These are phyloP conservation scores for Galaxias olidus DNA, from an alignment of 2,797 vertebrate species.

Conservation along the genomic window DNA sequence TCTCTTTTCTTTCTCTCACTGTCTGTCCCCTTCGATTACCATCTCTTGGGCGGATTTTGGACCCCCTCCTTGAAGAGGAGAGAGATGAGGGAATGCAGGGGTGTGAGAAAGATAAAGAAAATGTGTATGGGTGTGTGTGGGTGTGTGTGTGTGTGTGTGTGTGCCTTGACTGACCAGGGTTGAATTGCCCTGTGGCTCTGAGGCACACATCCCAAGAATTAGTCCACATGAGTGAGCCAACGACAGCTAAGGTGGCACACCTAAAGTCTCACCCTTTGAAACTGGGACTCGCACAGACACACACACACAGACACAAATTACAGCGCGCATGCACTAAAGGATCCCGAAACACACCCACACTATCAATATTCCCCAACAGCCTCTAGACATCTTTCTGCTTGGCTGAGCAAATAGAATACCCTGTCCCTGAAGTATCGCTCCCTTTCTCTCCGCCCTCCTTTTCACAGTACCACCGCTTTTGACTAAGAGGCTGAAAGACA, in stretches of 20 bases:
- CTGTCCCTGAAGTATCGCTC: slow-evolving; percentile 11
- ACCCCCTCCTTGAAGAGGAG: background rate
- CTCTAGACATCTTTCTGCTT: slow-evolving; percentile 40
- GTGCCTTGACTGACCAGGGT: slow-evolving; percentile 15
- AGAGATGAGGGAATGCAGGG: background rate
- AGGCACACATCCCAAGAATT: slow-evolving; percentile 42
- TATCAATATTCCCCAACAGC: slow-evolving; percentile 28
- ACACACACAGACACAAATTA: slow-evolving; percentile 8
- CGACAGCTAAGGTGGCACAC: slow-evolving; percentile 40
- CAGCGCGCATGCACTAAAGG: slow-evolving; percentile 8
- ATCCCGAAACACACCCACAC: background rate
- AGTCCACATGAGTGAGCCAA: slow-evolving; percentile 47
- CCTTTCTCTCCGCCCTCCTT: slow-evolving; percentile 16
- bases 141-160: slow-evolving; percentile 5
- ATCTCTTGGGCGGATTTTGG: background rate
- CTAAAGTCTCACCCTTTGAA: background rate
- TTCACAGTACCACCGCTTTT: slow-evolving; percentile 7
- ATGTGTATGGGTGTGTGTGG: slow-evolving; percentile 4
- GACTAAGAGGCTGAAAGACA: background rate
- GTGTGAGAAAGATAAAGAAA: background rate
- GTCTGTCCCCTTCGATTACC: background rate
- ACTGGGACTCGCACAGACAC: slow-evolving; percentile 12
- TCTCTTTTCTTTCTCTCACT: background rate
- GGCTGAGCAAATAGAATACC: slow-evolving; percentile 35
- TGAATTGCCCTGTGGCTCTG: slow-evolving; percentile 29